Conservation (phyloP, 2,888 invertebrate species). For the Fragum sueziense region DNA sequence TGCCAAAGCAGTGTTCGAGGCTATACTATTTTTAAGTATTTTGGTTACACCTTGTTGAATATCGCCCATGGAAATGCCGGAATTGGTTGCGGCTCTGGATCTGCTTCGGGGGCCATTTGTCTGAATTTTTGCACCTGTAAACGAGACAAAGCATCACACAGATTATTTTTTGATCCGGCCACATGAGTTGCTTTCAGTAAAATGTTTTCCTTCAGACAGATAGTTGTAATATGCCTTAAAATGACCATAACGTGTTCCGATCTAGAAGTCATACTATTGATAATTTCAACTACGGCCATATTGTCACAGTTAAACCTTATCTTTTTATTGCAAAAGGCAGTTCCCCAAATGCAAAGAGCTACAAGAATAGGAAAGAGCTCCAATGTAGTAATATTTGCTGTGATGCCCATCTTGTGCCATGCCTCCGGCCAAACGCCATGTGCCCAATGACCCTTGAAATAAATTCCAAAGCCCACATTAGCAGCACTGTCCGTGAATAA, state of each 20-base stretch:
- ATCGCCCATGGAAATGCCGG: slow-evolving; percentile 5
- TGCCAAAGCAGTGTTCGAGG: too few relatives aligned
- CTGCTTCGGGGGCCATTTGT: background rate
- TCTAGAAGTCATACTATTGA: slow-evolving; percentile 13
- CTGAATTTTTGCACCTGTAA: background rate
- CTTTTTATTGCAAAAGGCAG: slow-evolving; percentile 11
- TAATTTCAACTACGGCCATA: slow-evolving; percentile 4
- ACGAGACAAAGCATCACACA: slow-evolving; percentile 4
- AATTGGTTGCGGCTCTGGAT: background rate
- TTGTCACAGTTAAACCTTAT: slow-evolving; percentile 30
- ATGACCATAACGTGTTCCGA: slow-evolving; percentile 7
- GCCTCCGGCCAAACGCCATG: slow-evolving; percentile 13
- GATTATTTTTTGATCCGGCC: background rate
- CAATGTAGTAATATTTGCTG: slow-evolving; percentile 17
- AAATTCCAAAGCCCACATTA: slow-evolving; percentile 24
- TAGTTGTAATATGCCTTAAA: background rate
- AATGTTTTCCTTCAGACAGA: background rate
- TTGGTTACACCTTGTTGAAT: background rate
- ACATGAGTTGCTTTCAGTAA: background rate
- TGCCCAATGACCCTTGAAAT: slow-evolving; percentile 19
- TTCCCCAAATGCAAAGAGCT: slow-evolving; percentile 18
- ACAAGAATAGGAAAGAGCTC: slow-evolving; percentile 31
- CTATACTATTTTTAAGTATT: too few relatives aligned
- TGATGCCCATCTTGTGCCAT: slow-evolving; percentile 12
- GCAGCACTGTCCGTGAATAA: slow-evolving; percentile 46